Base-by-base conservation (phyloP, 2,797 vertebrate genomes). In the Acanthurus lineatus region DNA sequence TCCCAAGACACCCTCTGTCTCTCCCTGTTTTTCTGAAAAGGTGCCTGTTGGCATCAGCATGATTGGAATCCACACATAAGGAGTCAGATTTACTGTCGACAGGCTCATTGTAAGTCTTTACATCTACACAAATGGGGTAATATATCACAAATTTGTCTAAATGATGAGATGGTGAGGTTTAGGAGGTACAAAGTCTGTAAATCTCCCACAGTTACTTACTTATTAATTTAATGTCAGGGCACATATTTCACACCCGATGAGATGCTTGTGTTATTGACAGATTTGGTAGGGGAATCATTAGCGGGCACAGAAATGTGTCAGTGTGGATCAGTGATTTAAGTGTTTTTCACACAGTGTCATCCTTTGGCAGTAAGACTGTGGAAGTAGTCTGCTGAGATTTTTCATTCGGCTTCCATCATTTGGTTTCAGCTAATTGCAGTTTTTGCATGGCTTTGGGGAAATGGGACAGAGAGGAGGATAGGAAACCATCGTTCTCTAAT, bases 401-500 rank as follows among this genome's bases (percentile, higher is more conserved):
- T 79, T 79, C 20, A 69, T 78, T 76, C 72, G 22, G 48, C 73
- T 72, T 69, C n/a, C 35, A 60, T 77, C 48, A 73, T 87, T 85
- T 84, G 49, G 86, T 85, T 77, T 79, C 49, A 62, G 65, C 28
- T 81, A 73, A 86, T 79, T 86, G 65, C 66, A 77, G 49, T 66
- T 85, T 76, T 73, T 79, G 44, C 38, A 58, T 48, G 56, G 53
- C 82, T 85, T 81, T 35, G 35, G 51, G 59, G 72, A n/a, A 65
- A 52, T 53, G 28, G 63, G 35, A 38, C 64, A 48, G 42, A 72
- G 40, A 68, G 32, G 16, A 53, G 25, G 47, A 35, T 42, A 57
- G 40, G 56, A 76, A 42, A 71, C 69, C 25, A 45, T 76, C 54
- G 28, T 57, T 58, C 28, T 77, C 32, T 83, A 80, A 89, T 71